Evolutionary conservation across 2,113 vertebrate genomes (phyloP), one percentile per base, ranked within the genome.

Genomic region (Psittacula cyanocephala): DNA sequence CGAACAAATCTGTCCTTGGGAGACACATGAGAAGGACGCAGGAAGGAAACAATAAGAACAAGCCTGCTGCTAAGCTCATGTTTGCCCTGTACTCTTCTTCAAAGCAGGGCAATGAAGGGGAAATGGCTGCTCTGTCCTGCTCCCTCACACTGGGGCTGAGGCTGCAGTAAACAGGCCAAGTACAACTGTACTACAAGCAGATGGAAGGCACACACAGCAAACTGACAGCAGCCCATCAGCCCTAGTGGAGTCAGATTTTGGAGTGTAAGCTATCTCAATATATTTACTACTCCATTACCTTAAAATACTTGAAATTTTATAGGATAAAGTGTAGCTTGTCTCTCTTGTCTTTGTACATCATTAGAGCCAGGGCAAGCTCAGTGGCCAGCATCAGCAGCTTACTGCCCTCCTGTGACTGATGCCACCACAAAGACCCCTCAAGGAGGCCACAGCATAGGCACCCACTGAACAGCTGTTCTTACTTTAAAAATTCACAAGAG

Each of bases 61-160:
- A 44, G 81, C 72, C 68, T 88, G 85, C 96, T 96, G 90, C 93
- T 70, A 86, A 96, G 95, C 70, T 96, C 90, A 91, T 1, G 39
- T 95, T 95, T 97, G 74, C 50, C 81, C 41, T 62, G 37, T 65
- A 41, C 79, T 86, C 91, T 89, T 94, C 93, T 93, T 93, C 90
- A 71, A 81, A 90, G 95, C 80, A 65, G 23, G 57, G 67, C 63
- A 77, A 6, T 35, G 8, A 52, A 69, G 9, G 46, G 46, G 31
- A 31, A 72, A 29, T 7, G 17, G 64, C 53, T 81, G 8, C 60
- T 74, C 25, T 3, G 8, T 46, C 10, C 20, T 43, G 13, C 10
- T 43, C 46, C 19, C 23, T 15, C 14, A 9, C 59, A 41, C 39
- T 7, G 10, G 33, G 37, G 39, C 50, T 39, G 49, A 63, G 33